Evolutionary conservation across 2,888 invertebrate genomes (phyloP), one percentile per base, ranked within the genome.

Genomic region (Acholoe squamosa): DNA sequence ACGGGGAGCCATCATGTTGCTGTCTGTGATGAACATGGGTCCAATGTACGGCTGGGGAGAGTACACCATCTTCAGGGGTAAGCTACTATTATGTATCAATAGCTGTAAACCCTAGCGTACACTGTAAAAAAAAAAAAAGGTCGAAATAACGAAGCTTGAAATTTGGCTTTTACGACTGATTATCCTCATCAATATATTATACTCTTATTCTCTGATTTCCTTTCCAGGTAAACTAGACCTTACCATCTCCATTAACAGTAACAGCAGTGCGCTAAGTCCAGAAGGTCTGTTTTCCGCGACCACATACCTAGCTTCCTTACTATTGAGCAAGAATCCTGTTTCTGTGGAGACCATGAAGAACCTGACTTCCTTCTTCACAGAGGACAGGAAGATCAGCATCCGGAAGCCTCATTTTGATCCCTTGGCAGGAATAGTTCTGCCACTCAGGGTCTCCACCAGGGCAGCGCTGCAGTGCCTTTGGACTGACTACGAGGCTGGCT

Each of bases 21-120:
- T 89, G 51, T 67, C 77, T 16, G 89, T 77, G 7, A 76, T 89
- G 25, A 25, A 51, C 77, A 71, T 89, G 76, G 52, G 56, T 7
- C 89, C 89, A 7, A 77, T 89, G 31, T 89, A 89, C 77, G 89
- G 89, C 25, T 89, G 89, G 89, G 89, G 89, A 19, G 89, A 89
- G 54, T 89, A 89, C 61, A 61, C 89, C 61, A 34, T 28, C 31
- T 77, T 77, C 52, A 76, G 89, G 25, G 89, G 89, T 89, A 25
- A 34, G 89, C 12, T 89, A n/a, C n/a, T n/a, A n/a, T n/a, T n/a
- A n/a, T n/a, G n/a, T n/a, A n/a, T n/a, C n/a, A n/a, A n/a, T n/a
- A n/a, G n/a, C n/a, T n/a, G n/a, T n/a, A n/a, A n/a, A n/a, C n/a
- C n/a, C n/a, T n/a, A n/a, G n/a, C n/a, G n/a, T n/a, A n/a, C n/a